These are phyloP conservation scores for Anabas testudineus DNA, from an alignment of 2,797 vertebrate species.

Conservation along the genomic window DNA sequence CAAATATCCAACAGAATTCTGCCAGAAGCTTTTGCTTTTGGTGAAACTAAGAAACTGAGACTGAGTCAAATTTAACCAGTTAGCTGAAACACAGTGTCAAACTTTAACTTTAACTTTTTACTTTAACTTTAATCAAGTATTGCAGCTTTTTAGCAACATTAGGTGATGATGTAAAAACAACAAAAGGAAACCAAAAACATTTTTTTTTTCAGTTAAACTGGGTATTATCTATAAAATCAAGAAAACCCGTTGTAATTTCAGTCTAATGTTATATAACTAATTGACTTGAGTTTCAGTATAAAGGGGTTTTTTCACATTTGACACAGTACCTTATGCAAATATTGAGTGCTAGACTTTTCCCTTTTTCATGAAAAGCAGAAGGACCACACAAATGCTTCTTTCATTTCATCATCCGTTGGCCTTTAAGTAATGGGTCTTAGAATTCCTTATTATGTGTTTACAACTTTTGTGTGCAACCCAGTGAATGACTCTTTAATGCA, in stretches of 20 bases:
- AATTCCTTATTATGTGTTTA: rapidly evolving
- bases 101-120: too few relatives aligned
- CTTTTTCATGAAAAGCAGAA: slow-evolving; percentile 51
- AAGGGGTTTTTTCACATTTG: slow-evolving; percentile 3
- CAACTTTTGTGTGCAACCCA: background rate
- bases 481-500: too few relatives aligned
- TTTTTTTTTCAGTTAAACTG: too few relatives aligned
- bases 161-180: too few relatives aligned
- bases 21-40: too few relatives aligned
- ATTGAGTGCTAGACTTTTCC: background rate
- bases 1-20: too few relatives aligned
- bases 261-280: background rate
- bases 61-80: too few relatives aligned
- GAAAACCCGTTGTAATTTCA: background rate
- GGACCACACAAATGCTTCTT: background rate
- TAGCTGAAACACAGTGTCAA: too few relatives aligned
- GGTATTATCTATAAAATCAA: background rate
- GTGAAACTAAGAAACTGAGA: too few relatives aligned
- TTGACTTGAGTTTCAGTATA: slow-evolving; percentile 4
- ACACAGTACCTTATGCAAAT: slow-evolving; percentile 6
- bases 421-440: background rate
- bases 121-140: too few relatives aligned
- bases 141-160: too few relatives aligned
- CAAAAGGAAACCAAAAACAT: too few relatives aligned
- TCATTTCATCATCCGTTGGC: slow-evolving; percentile 41